Base-by-base conservation (phyloP, 2,888 invertebrate genomes). In the Harpalus rufipes region DNA sequence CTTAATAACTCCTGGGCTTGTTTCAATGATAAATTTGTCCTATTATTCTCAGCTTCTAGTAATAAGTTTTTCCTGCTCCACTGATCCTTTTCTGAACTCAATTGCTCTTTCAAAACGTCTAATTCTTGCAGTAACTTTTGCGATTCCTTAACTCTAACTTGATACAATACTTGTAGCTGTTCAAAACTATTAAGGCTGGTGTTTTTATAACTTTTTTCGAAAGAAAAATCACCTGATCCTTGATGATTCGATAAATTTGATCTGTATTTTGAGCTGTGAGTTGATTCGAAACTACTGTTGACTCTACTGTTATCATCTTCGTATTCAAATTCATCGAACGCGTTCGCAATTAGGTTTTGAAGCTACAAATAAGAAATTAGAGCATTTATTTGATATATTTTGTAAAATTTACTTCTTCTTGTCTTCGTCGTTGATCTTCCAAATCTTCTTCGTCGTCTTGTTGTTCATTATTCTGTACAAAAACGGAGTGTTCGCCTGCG, bases 291-390 rank as follows among this genome's bases (percentile, higher is more conserved):
- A 80, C 79, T 79, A 25, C 80, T 85, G 58, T 80, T 80, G 16
- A 80, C 72, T 21, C 39, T 16, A 72, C 85, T 85, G 21, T 79
- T 65, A 39, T 80, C 85, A 85, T 85, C 85, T 32, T 72, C 85
- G 16, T 63, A 84, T 44, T 63, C 76, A 25, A 78, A 25, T 5
- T 81, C 68, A 18, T 80, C 80, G 39, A 85, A 85, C 12, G 79
- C 79, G 41, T 85, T 85, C 16, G 85, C 85, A n/a, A 85, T 72
- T n/a, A 85, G 41, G 58, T 85, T 85, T 78, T 84, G 84, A 32
- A 84, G 39, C 84, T 84, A 14, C 16, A 61, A 78, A 18, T 12
- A 51, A 51, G 8, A 51, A 12, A 51, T 51, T 51, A 51, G 10
- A 51, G 12, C 8, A 12, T 51, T 2, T 12, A 51, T 10, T 12